A percentile compares a stretch with the other conserved stretches of the same genome.
These are phyloP conservation scores for Lobophora halterata DNA, from an alignment of 2,888 invertebrate genomes.

Conservation along the genomic window DNA sequence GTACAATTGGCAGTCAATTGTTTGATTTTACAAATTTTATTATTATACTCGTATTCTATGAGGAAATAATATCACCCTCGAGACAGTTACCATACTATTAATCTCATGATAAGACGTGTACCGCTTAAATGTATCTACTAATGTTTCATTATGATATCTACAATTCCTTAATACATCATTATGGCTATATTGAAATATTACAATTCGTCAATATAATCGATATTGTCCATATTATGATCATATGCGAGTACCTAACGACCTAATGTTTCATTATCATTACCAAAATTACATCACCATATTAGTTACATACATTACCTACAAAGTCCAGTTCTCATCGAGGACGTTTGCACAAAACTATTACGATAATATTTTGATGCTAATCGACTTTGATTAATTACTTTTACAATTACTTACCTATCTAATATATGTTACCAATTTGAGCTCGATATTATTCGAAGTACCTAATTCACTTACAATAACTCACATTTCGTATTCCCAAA, in stretches of 20 bases:
- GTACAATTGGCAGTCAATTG: conserved; percentile 80
- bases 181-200: conserved; percentile 64
- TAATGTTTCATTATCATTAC: conserved; percentile 69
- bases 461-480: conserved; percentile 62
- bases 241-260: conserved; percentile 78
- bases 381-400: conserved; percentile 64
- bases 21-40: conserved; percentile 58
- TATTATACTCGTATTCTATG: too few relatives aligned
- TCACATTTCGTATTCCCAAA: conserved; percentile 38
- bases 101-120: conserved; percentile 63
- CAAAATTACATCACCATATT: conserved; percentile 57
- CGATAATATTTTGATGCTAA: conserved; percentile 54
- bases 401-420: conserved; percentile 63
- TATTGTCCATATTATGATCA: conserved; percentile 77
- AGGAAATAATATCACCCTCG: conserved; percentile 70
- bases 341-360: conserved; percentile 69
- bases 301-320: conserved; percentile 59
- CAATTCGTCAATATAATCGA: conserved; percentile 72
- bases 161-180: conserved; percentile 58
- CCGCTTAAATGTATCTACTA: too few relatives aligned
- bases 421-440: conserved; percentile 63
- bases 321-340: conserved; percentile 70
- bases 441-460: conserved; percentile 77
- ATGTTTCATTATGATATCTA: too few relatives aligned
- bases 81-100: conserved; percentile 62